These are phyloP conservation scores for Cyphomyrus plagiostoma DNA, from an alignment of 2,113 vertebrate genomes.

Conservation along the genomic window DNA sequence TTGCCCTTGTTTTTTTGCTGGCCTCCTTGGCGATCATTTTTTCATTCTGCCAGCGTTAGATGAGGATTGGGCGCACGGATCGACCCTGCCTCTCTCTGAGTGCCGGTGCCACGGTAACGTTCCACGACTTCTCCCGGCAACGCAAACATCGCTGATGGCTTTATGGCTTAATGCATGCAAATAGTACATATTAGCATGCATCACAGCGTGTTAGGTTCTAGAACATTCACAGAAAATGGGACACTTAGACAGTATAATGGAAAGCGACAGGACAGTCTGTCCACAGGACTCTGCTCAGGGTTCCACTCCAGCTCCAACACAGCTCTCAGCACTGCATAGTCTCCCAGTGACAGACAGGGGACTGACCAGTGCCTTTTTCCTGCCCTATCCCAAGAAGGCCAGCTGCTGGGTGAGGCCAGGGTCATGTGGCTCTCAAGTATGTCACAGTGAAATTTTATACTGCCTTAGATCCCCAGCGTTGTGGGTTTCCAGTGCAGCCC, in stretches of 20 bases:
- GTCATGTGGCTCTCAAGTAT: neutral
- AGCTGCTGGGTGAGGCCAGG: neutral
- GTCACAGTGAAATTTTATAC: neutral
- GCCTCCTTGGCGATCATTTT: conserved; percentile 20
- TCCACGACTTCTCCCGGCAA: neutral
- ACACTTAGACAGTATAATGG: neutral
- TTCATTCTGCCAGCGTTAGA: conserved; percentile 17
- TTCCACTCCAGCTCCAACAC: neutral
- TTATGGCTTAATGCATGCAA: conserved; percentile 1
- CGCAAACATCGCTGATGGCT: neutral
- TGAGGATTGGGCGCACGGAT: neutral
- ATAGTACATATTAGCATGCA: neutral
- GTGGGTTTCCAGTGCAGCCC: neutral
- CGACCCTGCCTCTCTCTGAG: neutral
- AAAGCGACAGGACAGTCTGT: neutral
- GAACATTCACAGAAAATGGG: neutral
- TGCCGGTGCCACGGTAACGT: neutral
- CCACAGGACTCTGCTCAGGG: neutral
- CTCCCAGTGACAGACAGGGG: neutral
- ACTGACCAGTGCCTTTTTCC: neutral
- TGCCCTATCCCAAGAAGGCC: neutral
- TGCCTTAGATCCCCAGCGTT: neutral
- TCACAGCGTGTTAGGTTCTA: neutral
- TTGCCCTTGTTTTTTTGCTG: conserved; percentile 28
- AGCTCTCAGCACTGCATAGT: neutral